Conservation (phyloP, 2,113 vertebrate genomes). For the Zingel zingel region DNA sequence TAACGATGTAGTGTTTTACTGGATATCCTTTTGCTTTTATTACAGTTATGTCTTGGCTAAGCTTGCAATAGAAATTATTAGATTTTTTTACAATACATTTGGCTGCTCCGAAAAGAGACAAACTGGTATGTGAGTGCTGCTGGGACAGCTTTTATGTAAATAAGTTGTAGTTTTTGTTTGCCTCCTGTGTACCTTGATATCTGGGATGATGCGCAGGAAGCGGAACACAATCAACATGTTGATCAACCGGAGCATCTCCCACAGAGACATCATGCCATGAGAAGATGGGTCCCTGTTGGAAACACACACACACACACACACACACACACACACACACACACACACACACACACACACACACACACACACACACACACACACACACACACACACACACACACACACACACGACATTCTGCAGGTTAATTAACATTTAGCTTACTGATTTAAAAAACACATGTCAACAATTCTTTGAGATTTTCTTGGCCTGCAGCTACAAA, state of each 20-base stretch:
- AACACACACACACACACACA: conserved; percentile 43
- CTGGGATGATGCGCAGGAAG: conserved; percentile 93
- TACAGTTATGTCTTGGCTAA: not conserved
- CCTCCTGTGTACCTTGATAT: conserved; percentile 86
- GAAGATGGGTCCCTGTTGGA: conserved; percentile 83
- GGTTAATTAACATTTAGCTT: not conserved
- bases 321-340: conserved; percentile 4
- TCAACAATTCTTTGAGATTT: not conserved
- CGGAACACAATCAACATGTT: conserved; percentile 95
- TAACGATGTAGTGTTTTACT: not conserved
- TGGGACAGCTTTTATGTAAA: not conserved
- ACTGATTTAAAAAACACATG: not conserved
- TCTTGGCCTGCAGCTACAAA: not conserved
- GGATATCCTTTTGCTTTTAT: not conserved
- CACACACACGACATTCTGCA: not conserved
- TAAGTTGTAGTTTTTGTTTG: not conserved
- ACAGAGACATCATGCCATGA: conserved; percentile 85
- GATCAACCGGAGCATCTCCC: conserved; percentile 92
- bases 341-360: conserved; percentile 7
- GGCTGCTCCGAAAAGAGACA: not conserved
- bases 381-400: conserved; percentile 6
- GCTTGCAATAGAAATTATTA: too few relatives aligned
- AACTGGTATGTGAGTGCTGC: not conserved
- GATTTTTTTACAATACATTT: too few relatives aligned
- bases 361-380: conserved; percentile 42